Evolutionary conservation across 2,797 vertebrate genomes (phyloP).

Genomic region (Lophotriccus pileatus): DNA sequence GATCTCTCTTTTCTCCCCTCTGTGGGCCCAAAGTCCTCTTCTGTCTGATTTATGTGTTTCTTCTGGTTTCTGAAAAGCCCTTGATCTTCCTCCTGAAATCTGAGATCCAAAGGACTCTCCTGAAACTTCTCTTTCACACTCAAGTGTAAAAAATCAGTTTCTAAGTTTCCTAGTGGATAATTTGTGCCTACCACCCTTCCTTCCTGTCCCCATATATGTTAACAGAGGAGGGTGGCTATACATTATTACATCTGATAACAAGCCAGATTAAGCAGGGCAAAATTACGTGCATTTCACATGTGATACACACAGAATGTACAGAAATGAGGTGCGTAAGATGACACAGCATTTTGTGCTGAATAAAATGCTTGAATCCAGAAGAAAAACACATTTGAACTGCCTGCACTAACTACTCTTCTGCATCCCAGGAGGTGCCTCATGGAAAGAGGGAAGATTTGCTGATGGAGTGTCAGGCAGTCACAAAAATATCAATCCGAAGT

Average conservation of each 20-base stretch:
- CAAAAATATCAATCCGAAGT: background rate
- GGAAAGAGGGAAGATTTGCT: background rate
- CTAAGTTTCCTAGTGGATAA: background rate
- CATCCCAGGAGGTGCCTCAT: background rate
- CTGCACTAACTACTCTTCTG: background rate
- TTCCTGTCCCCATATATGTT: too few relatives aligned
- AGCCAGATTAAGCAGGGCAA: background rate
- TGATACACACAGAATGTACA: fast-evolving
- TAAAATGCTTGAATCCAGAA: background rate
- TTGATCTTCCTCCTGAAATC: slow-evolving; percentile 26
- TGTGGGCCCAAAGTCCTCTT: background rate
- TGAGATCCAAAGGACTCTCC: background rate
- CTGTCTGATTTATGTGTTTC: slow-evolving; percentile 39
- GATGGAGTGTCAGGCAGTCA: background rate
- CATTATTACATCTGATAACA: background rate
- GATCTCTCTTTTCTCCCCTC: background rate
- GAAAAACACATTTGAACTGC: background rate
- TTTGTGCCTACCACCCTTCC: background rate
- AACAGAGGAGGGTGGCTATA: background rate
- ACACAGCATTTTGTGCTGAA: background rate
- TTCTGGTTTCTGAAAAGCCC: slow-evolving; percentile 19
- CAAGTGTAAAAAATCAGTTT: background rate
- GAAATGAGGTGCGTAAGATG: background rate
- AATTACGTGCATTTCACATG: background rate
- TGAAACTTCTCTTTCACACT: background rate